A percentile compares a stretch with the other conserved stretches of the same genome.
Evolutionary conservation across 2,888 invertebrate genomes (phyloP).

Genomic region (Leistus spinibarbis): DNA sequence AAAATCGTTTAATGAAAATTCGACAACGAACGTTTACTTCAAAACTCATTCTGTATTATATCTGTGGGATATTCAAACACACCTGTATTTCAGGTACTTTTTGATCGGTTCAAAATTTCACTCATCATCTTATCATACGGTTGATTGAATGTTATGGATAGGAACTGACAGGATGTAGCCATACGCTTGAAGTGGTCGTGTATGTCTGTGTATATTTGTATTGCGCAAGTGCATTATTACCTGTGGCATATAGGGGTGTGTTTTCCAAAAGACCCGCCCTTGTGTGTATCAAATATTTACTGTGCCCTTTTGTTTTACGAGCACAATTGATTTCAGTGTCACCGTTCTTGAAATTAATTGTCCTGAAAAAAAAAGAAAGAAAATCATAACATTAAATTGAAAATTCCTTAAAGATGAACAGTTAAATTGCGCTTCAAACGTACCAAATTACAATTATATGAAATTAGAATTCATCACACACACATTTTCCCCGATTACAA

Average conservation of each 20-base stretch:
- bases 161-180: slow-evolving; percentile 24
- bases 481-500: too few relatives aligned
- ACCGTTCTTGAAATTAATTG: background rate
- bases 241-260: slow-evolving; percentile 47
- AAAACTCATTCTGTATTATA: background rate
- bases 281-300: slow-evolving; percentile 41
- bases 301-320: slow-evolving; percentile 1
- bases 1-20: background rate
- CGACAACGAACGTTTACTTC: background rate
- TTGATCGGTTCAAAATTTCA: slow-evolving; percentile 27
- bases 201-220: slow-evolving; percentile 43
- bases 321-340: background rate
- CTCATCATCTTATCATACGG: slow-evolving; percentile 16
- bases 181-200: slow-evolving; percentile 21
- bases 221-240: slow-evolving; percentile 48
- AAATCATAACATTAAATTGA: too few relatives aligned
- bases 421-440: too few relatives aligned
- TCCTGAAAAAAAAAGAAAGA: too few relatives aligned
- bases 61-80: background rate
- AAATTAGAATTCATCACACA: background rate
- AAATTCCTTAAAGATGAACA: too few relatives aligned
- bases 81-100: background rate
- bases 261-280: slow-evolving; percentile 52
- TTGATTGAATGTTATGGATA: slow-evolving; percentile 29
- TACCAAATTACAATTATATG: background rate